These are phyloP conservation scores for Microtus obscurus DNA, from an alignment of 2,797 vertebrate species.

Conservation along the genomic window DNA sequence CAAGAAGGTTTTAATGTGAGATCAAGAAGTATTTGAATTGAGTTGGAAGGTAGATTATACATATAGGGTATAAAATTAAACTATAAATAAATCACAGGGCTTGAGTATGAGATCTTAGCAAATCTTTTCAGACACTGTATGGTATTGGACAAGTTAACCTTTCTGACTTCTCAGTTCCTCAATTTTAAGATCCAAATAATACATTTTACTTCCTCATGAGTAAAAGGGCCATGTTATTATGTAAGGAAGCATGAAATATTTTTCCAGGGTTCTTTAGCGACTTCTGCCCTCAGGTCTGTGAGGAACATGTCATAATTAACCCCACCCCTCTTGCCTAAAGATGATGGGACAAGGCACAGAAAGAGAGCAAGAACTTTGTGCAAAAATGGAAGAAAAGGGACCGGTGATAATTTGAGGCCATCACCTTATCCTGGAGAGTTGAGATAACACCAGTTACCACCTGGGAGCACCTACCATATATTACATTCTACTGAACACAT, in stretches of 20 bases:
- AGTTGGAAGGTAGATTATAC: background rate
- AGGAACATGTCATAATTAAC: background rate
- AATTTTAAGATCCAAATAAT: background rate
- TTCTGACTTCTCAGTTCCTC: constrained; percentile 31
- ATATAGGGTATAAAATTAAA: background rate
- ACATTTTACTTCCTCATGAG: background rate
- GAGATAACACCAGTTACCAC: background rate
- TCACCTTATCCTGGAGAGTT: background rate
- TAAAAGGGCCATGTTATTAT: background rate
- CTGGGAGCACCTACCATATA: background rate
- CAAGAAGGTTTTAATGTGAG: background rate
- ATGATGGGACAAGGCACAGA: background rate
- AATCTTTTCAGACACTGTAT: background rate
- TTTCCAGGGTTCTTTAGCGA: background rate
- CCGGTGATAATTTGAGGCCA: background rate
- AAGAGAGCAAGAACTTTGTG: background rate
- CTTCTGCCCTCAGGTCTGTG: too few relatives aligned
- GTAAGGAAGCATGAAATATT: background rate
- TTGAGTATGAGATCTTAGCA: background rate
- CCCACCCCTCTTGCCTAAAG: background rate
- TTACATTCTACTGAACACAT: background rate
- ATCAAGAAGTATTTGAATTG: background rate
- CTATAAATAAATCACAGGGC: background rate
- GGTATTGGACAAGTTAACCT: background rate
- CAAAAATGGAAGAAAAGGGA: background rate